Percentiles rank a stretch among this genome's conserved stretches.
Conservation (phyloP, 2,797 vertebrate genomes). For the Labroides dimidiatus region DNA sequence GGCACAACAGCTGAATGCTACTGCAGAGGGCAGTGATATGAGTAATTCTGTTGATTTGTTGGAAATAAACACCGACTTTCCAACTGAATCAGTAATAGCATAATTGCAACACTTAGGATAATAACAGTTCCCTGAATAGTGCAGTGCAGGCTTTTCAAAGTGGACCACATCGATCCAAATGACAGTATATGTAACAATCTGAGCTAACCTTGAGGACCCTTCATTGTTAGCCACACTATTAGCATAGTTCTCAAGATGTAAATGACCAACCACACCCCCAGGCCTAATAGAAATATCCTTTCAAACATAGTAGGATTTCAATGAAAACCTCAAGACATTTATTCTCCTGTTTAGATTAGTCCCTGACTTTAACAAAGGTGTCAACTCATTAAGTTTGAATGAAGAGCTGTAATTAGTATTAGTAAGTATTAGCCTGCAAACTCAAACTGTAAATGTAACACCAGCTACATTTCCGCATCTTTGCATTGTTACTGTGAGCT, state of each 20-base stretch:
- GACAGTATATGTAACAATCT: slow-evolving; percentile 14
- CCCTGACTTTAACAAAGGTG: neutral
- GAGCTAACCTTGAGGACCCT: slow-evolving; percentile 1
- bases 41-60: slow-evolving; percentile 33
- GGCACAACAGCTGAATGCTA: slow-evolving; percentile 8
- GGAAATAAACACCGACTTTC: slow-evolving; percentile 20
- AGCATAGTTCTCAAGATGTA: neutral
- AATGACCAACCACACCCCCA: neutral
- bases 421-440: neutral
- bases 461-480: neutral
- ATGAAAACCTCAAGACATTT: neutral
- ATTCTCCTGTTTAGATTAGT: neutral
- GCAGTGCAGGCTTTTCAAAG: slow-evolving; percentile 19
- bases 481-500: neutral
- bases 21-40: slow-evolving; percentile 19
- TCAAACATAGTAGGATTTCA: neutral
- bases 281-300: neutral
- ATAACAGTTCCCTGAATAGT: slow-evolving; percentile 15
- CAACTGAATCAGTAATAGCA: slow-evolving; percentile 23
- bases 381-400: too few species aligned
- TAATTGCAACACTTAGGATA: slow-evolving; percentile 30
- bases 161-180: slow-evolving; percentile 21
- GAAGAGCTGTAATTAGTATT: too few species aligned
- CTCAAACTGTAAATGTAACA: neutral
- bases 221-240: slow-evolving; percentile 2